Base-by-base conservation (phyloP, 2,888 invertebrate species). In the Desoria tigrina region DNA sequence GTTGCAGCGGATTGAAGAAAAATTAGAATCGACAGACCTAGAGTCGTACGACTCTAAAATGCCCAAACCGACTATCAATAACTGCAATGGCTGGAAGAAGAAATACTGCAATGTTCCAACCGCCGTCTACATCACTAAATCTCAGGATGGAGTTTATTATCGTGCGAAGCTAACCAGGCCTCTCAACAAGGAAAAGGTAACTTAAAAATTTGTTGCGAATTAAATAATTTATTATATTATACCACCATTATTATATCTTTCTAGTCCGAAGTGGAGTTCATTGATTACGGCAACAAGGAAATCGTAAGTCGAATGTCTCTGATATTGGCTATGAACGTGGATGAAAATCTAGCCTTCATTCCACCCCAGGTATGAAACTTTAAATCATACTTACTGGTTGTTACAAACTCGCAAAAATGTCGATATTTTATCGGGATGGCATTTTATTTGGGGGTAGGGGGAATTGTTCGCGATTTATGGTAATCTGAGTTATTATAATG, bases 201-300 rank as follows among this genome's bases (percentile, higher is more conserved):
- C 3, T 24, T 26, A 7, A 51, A 21, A 7, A n/a, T n/a, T n/a
- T n/a, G n/a, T n/a, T n/a, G n/a, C n/a, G n/a, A n/a, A n/a, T n/a
- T n/a, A 11, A 11, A 16, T 39, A 11, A 39, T 39, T 39, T 39
- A 39, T 39, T 39, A 39, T 9, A 39, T 16, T n/a, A n/a, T n/a
- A n/a, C n/a, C n/a, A 39, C 39, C 39, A 9, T 39, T 39, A 11
- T 39, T 39, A 39, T 39, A 11, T 39, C 9, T 45, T n/a, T 14
- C 16, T n/a, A 58, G 58, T 21, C 42, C 2, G 58, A 58, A 58
- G 49, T 58, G n/a, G 45, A 58, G 45, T 58, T 58, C 21, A 42
- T 58, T n/a, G 58, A 58, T 27, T 58, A 37, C 24, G 58, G 58
- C 4, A 49, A 58, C 28, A 45, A 24, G 24, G 27, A 42, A 11